Conservation (phyloP, 1,140 invertebrate genomes). For the Zelostemma sp. region DNA sequence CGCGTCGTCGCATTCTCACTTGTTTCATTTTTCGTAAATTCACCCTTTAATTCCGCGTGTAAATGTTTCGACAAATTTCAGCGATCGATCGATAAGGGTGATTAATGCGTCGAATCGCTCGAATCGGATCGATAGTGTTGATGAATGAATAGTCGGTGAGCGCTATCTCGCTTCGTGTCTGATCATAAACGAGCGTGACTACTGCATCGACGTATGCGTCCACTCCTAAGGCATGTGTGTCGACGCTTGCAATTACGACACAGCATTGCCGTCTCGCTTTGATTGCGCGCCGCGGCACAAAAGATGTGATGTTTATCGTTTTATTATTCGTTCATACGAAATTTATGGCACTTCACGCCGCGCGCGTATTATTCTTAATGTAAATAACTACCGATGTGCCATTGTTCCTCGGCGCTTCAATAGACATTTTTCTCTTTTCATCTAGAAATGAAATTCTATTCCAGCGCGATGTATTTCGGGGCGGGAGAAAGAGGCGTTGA, state of each 20-base stretch:
- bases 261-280: conserved; percentile 31
- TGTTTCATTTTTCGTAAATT: neutral
- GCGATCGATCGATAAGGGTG: neutral
- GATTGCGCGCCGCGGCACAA: conserved; percentile 24
- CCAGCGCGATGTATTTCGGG: neutral
- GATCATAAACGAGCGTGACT: conserved; percentile 43
- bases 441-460: too few relatives aligned
- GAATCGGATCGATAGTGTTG: conserved; percentile 36
- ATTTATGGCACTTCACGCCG: conserved; percentile 25
- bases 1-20: neutral
- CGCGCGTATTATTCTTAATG: conserved; percentile 20
- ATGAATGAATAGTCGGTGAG: conserved; percentile 19
- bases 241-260: conserved; percentile 41
- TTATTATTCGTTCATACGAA: conserved; percentile 33
- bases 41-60: neutral
- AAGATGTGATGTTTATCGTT: conserved; percentile 31
- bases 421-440: too few relatives aligned
- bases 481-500: conserved; percentile 52
- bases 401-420: neutral
- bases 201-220: conserved; percentile 16
- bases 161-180: conserved; percentile 20
- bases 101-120: conserved; percentile 31
- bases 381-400: conserved; percentile 2
- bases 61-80: neutral
- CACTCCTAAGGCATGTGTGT: conserved; percentile 24